A percentile compares a stretch with the other conserved stretches of the same genome.
Conservation (phyloP, 23 tunicate species). For the Clavelina lepadiformis region DNA sequence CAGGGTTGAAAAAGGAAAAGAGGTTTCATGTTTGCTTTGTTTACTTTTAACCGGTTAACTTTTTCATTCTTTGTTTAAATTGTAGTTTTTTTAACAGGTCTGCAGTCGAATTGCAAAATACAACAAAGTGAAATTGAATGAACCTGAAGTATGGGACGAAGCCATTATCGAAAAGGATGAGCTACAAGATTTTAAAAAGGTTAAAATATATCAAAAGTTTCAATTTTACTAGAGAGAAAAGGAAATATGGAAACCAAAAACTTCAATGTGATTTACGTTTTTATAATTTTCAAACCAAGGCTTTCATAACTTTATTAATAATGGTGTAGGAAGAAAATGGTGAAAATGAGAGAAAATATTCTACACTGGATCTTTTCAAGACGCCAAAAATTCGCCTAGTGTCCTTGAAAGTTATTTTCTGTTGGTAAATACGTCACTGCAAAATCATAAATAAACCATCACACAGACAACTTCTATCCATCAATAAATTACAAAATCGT, state of each 20-base stretch:
- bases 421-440: slow-evolving; percentile 29
- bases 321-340: no score
- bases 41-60: background rate
- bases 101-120: slow-evolving; percentile 40
- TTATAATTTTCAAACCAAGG: slow-evolving; percentile 29
- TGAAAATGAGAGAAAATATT: slow-evolving; percentile 26
- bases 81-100: slow-evolving; percentile 20
- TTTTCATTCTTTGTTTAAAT: background rate
- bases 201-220: no score
- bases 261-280: no score
- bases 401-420: slow-evolving; percentile 39
- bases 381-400: slow-evolving; percentile 32
- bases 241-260: no score
- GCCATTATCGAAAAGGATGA: no score
- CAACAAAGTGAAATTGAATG: slow-evolving; percentile 54
- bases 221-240: no score
- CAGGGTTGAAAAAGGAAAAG: slow-evolving; percentile 37
- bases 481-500: no score
- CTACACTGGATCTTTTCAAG: slow-evolving; percentile 35
- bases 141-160: slow-evolving; percentile 47
- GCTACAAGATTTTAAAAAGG: no score
- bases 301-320: slow-evolving; percentile 33
- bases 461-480: no score
- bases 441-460: no score
- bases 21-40: slow-evolving; percentile 9